Percentiles rank a stretch among this genome's conserved stretches.
Conservation (phyloP, 1,140 invertebrate species). For the Trichonephila inaurata region DNA sequence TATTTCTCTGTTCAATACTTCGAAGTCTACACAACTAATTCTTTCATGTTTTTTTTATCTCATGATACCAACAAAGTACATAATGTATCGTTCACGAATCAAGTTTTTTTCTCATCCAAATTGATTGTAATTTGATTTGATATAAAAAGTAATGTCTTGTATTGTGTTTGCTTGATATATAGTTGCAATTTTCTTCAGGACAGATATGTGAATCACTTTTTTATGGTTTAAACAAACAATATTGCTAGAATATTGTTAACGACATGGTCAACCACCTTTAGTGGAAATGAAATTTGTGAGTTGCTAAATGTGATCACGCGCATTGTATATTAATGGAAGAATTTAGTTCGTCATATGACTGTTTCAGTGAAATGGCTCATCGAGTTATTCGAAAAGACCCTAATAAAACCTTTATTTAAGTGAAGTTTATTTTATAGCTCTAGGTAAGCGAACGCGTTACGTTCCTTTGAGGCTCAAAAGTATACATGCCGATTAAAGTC, state of each 20-base stretch:
- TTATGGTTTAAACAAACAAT: background rate
- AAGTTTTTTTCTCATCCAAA: background rate
- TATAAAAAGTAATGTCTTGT: background rate
- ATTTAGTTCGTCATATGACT: background rate
- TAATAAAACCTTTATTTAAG: conserved; percentile 25
- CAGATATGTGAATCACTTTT: background rate
- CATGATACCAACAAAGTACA: background rate
- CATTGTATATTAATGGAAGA: background rate
- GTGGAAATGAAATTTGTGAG: background rate
- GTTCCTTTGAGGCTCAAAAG: background rate
- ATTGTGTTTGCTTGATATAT: background rate
- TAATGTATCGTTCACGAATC: background rate
- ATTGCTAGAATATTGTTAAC: background rate
- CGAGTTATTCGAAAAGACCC: background rate
- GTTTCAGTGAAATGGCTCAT: background rate
- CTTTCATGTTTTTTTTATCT: background rate
- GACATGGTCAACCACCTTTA: background rate
- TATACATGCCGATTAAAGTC: background rate
- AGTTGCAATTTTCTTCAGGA: background rate
- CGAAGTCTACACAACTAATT: too few species aligned
- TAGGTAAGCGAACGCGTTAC: background rate
- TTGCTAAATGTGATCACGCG: background rate
- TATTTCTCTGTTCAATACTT: too few species aligned
- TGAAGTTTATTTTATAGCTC: background rate
- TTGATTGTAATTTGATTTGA: background rate